These are phyloP conservation scores for Corvus cornix DNA, from an alignment of 2,113 vertebrate genomes.

Conservation along the genomic window DNA sequence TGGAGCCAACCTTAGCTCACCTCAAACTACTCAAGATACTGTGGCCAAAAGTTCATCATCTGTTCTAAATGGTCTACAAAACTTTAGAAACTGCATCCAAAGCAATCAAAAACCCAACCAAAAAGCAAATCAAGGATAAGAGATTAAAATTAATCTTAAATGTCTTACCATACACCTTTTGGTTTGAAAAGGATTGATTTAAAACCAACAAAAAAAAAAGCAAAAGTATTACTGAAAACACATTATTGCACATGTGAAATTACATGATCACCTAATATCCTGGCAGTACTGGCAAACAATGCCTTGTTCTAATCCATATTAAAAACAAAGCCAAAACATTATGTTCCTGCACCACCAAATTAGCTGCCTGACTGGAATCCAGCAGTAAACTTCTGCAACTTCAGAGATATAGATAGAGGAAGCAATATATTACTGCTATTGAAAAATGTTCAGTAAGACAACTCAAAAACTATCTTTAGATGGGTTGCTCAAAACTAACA, in stretches of 20 bases:
- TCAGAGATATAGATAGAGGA: conserved; percentile 38
- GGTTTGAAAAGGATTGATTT: not conserved
- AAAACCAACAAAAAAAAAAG: not conserved
- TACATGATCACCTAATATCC: not conserved
- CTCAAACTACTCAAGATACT: not conserved
- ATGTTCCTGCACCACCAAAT: not conserved
- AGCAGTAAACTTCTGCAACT: conserved; percentile 17
- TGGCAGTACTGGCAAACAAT: conserved; percentile 1
- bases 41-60: not conserved
- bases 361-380: not conserved
- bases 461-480: conserved; percentile 27
- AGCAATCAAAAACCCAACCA: not conserved
- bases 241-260: not conserved
- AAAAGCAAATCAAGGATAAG: not conserved
- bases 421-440: conserved; percentile 38
- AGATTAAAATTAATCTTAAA: not conserved
- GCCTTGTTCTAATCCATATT: not conserved
- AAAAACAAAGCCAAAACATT: not conserved
- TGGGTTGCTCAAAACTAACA: conserved; percentile 32
- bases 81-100: not conserved
- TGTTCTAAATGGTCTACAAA: not conserved
- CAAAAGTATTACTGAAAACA: not conserved
- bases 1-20: not conserved
- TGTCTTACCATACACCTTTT: not conserved
- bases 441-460: conserved; percentile 22